Evolutionary conservation across 2,888 invertebrate genomes (phyloP), one percentile per base, ranked within the genome.

Genomic region (Drosophila melanosoma): DNA sequence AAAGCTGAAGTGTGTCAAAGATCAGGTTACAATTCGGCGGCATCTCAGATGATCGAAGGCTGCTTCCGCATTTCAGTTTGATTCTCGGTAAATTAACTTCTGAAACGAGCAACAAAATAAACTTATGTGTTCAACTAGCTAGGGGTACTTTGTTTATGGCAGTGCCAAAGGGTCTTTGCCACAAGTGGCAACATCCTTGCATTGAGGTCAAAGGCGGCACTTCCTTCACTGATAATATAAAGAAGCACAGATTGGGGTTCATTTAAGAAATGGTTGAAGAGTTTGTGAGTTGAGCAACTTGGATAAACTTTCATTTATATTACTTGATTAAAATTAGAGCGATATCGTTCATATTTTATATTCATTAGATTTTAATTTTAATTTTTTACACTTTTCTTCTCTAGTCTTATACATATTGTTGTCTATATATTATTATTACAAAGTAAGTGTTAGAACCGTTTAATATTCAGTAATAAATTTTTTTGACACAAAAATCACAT

Each of bases 81-180:
- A 89, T 87, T 87, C 89, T 87, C 87, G 77, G 86, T 82, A 89
- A 89, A 87, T 87, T 87, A 87, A 87, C 87, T 87, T 87, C 65
- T 69, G 68, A 69, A 76, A 71, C 69, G 74, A 85, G 70, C 69
- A 69, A 59, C 59, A 54, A 42, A 17, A 20, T 48, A 63, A 83
- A 74, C 79, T 76, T 70, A 32, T 12, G 33, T 23, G 7, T 40
- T 38, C 32, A 42, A 10, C 7, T 53, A 54, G 48, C 76, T 81
- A 59, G 60, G 83, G 83, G 76, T 78, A 61, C 72, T 81, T 81
- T 87, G 81, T 83, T 73, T 66, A 51, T 49, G 29, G 17, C 52
- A 29, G 20, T 42, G 51, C 38, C 48, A 52, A 63, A 59, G 64
- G 67, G 33, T 32, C 60, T 48, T 42, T 48, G 35, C 26, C 59